Evolutionary conservation across 2,797 vertebrate genomes (phyloP).

Genomic region (Acanthurus lineatus): DNA sequence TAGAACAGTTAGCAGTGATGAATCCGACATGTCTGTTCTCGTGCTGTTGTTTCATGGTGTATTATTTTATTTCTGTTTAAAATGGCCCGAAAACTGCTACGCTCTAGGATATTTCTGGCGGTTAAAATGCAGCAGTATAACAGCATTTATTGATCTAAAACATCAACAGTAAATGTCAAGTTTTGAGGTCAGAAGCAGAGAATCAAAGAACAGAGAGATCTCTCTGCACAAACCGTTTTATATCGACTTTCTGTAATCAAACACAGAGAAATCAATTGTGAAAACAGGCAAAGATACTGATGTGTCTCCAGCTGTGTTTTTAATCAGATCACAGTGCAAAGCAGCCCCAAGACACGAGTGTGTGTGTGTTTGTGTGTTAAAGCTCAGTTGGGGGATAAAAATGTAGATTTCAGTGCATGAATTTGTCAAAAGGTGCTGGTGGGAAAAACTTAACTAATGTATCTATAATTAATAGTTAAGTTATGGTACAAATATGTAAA

Average conservation of each 20-base stretch:
- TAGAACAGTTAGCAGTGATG: background rate
- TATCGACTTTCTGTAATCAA: slow-evolving; percentile 34
- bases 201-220: slow-evolving; percentile 30
- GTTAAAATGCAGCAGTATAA: slow-evolving; percentile 31
- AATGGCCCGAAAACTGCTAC: slow-evolving; percentile 3
- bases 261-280: slow-evolving; percentile 8
- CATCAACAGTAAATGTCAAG: slow-evolving; percentile 45
- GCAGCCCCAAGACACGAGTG: background rate
- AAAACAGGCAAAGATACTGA: slow-evolving; percentile 15
- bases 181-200: slow-evolving; percentile 31
- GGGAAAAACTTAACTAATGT: background rate
- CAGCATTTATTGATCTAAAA: slow-evolving; percentile 38
- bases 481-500: background rate
- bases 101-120: slow-evolving; percentile 19
- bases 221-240: slow-evolving; percentile 36
- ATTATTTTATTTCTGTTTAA: slow-evolving; percentile 3
- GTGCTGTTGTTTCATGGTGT: background rate
- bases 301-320: background rate
- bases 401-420: background rate
- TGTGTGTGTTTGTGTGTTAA: background rate
- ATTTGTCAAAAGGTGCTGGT: background rate
- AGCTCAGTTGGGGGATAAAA: background rate
- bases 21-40: background rate
- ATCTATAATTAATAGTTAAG: background rate
- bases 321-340: background rate